phyloP scores from a whole-genome alignment of 30 jellyfish, hydroid and myxozoan species.

The Turritopsis dohrnii region DNA sequence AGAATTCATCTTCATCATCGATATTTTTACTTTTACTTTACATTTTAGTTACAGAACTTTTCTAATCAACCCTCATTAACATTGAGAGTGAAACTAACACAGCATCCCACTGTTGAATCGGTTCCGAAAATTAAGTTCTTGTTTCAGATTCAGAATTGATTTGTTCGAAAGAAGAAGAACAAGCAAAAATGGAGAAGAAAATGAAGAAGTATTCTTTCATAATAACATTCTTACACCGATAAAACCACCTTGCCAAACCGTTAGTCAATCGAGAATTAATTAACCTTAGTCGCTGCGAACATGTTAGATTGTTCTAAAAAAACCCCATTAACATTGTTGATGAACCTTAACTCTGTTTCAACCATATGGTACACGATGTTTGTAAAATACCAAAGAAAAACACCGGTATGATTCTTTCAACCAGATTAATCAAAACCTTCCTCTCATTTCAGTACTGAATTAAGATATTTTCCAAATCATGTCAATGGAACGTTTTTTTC shows the following conservation, averaged over 20 bases:
- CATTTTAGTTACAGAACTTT: background rate
- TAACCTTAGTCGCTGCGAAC: background rate
- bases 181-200: background rate
- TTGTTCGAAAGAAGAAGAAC: background rate
- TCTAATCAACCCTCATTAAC: background rate
- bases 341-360: background rate
- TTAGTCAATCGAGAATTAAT: background rate
- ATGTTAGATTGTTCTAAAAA: background rate
- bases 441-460: background rate
- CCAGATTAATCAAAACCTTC: background rate
- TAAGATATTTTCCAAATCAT: background rate
- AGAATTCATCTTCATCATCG: background rate
- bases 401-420: background rate
- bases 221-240: background rate
- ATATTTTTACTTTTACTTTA: background rate
- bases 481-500: too few relatives aligned
- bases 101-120: background rate
- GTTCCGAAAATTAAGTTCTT: background rate
- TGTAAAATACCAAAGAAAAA: background rate
- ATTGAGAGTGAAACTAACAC: background rate
- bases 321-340: background rate
- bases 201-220: background rate
- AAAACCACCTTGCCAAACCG: background rate
- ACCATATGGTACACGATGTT: background rate
- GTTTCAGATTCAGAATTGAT: background rate